These are phyloP conservation scores for Atopsyche davidsoni DNA, from an alignment of 1,140 invertebrate species.

Conservation along the genomic window DNA sequence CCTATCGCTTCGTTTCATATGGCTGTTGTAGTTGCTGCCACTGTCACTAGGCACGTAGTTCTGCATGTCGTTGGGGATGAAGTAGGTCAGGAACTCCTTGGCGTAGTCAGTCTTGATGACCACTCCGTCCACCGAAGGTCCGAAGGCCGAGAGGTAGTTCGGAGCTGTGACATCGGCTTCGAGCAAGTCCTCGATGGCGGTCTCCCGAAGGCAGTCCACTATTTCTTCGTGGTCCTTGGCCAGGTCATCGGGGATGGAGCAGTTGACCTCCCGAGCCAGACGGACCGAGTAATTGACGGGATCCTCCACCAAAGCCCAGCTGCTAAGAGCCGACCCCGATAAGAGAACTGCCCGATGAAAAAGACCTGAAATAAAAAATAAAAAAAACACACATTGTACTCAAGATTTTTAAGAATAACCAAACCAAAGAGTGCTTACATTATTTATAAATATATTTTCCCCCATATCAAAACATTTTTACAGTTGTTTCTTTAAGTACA, in stretches of 20 bases:
- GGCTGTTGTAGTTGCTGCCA: slow-evolving; percentile 39
- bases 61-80: slow-evolving; percentile 60
- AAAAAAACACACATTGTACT: no score
- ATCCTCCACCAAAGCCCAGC: slow-evolving; percentile 89
- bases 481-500: no score
- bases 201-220: slow-evolving; percentile 73
- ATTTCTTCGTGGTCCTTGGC: slow-evolving; percentile 72
- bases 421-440: no score
- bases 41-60: slow-evolving; percentile 48
- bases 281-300: slow-evolving; percentile 77
- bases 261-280: slow-evolving; percentile 79
- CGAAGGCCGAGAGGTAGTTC: slow-evolving; percentile 78
- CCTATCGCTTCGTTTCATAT: slow-evolving; percentile 48
- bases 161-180: slow-evolving; percentile 72
- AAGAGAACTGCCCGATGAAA: slow-evolving; percentile 87
- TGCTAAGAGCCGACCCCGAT: slow-evolving; percentile 87
- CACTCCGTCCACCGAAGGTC: slow-evolving; percentile 79
- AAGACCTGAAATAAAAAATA: slow-evolving; percentile 50
- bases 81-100: slow-evolving; percentile 65
- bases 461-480: no score
- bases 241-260: slow-evolving; percentile 72
- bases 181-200: slow-evolving; percentile 70
- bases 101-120: slow-evolving; percentile 76
- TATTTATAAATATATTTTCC: no score
- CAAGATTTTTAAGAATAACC: no score